Base-by-base conservation (phyloP, 2,888 invertebrate species). In the Caenorhabditis zanzibari region DNA sequence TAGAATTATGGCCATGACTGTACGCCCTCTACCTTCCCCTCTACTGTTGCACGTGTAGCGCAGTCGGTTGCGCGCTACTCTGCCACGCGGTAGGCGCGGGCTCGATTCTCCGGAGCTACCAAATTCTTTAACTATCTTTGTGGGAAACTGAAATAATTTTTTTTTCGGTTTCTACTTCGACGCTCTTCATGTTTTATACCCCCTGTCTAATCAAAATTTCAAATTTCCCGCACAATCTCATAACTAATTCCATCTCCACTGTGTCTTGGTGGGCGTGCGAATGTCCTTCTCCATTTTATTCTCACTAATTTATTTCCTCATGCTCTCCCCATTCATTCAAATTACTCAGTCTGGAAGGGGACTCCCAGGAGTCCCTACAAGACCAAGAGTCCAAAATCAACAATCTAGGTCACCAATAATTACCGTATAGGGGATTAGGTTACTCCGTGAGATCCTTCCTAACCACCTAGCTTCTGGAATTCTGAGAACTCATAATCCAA, bases 351-450 rank as follows among this genome's bases (percentile, higher is more conserved):
- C 38, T 38, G 38, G 38, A 38, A 6, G n/a, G 5, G 38, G 9
- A 14, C 54, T 26, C 26, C 54, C 54, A 10, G 24, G 54, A 54
- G 14, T 16, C n/a, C 19, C 2, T 59, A 35, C 7, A 47, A 63
- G 14, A 16, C 44, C 63, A 63, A 44, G 24, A 44, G 63, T 44
- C 22, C 44, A 63, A 44, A 6, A n/a, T 63, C 4, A 63, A 63
- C 63, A 63, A n/a, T 7, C n/a, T n/a, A 26, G 28, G 26, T 63
- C 63, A 63, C 41, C 61, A 61, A 24, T 54, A 61, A 59, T 59
- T 59, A 59, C 38, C n/a, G 32, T 59, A 59, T 41, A 2, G 19
- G 41, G 24, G 61, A 61, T 61, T 61, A 61, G 5, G 61, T 24
- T 38, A 7, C 32, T 38, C 22, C 35, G 12, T 38, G 38, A 38